These are phyloP conservation scores for Orchesella cincta DNA, from an alignment of 1,140 invertebrate species.

Conservation along the genomic window DNA sequence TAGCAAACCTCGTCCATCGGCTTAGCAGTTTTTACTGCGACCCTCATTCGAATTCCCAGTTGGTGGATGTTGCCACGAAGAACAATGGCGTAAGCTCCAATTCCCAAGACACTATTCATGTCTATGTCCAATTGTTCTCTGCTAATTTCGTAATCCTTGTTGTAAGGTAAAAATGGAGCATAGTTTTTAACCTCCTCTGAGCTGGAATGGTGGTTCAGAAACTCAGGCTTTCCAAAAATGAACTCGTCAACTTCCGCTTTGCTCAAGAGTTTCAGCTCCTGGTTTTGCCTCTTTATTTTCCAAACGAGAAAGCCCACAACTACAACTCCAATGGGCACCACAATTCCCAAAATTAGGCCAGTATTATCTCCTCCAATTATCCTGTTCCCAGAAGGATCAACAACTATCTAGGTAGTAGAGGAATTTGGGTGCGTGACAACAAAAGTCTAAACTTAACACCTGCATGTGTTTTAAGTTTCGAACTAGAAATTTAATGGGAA, in stretches of 20 bases:
- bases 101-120: slow-evolving; percentile 31
- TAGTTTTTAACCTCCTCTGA: slow-evolving; percentile 32
- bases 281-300: slow-evolving; percentile 31
- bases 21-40: slow-evolving; percentile 39
- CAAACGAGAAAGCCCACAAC: slow-evolving; percentile 28
- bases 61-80: slow-evolving; percentile 12
- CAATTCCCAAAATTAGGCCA: background rate
- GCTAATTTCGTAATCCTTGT: slow-evolving; percentile 33
- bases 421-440: background rate
- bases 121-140: slow-evolving; percentile 35
- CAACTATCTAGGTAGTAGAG: background rate
- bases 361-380: background rate
- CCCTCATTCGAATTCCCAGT: background rate
- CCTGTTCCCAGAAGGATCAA: background rate
- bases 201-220: slow-evolving; percentile 16
- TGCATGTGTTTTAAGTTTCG: too few relatives aligned
- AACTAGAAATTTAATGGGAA: too few relatives aligned
- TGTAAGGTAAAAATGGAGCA: slow-evolving; percentile 36
- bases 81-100: slow-evolving; percentile 31
- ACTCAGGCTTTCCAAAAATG: slow-evolving; percentile 34
- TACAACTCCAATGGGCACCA: background rate
- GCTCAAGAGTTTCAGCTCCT: slow-evolving; percentile 27
- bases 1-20: slow-evolving; percentile 26
- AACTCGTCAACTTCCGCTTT: slow-evolving; percentile 41
- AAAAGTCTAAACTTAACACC: too few relatives aligned